Evolutionary conservation across 2,888 invertebrate species (phyloP).

Genomic region (Mesorhabditis spiculigera): DNA sequence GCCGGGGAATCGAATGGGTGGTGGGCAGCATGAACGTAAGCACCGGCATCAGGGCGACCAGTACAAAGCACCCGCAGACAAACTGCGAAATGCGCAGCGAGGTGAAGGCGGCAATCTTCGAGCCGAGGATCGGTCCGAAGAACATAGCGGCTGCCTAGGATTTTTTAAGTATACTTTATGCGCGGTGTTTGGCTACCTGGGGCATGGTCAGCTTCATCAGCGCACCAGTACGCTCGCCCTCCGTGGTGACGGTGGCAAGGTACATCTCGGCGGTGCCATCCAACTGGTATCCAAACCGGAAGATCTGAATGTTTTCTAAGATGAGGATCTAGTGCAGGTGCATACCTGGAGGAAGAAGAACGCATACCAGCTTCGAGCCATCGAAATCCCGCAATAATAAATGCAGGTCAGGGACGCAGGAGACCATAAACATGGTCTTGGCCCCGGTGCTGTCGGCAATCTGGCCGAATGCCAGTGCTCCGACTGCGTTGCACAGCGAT

Average conservation of each 20-base stretch:
- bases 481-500: slow-evolving; percentile 53
- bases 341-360: slow-evolving; percentile 55
- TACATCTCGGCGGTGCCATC: slow-evolving; percentile 58
- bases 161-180: not conserved
- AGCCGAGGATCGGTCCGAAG: slow-evolving; percentile 51
- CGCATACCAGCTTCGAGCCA: slow-evolving; percentile 43
- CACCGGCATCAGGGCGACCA: slow-evolving; percentile 46
- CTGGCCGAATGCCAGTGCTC: slow-evolving; percentile 55
- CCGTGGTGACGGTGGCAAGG: slow-evolving; percentile 56
- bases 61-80: slow-evolving; percentile 47
- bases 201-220: slow-evolving; percentile 54
- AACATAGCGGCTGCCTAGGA: slow-evolving; percentile 46
- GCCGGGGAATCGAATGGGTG: slow-evolving; percentile 55
- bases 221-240: slow-evolving; percentile 54
- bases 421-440: slow-evolving; percentile 53
- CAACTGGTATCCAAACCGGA: slow-evolving; percentile 56
- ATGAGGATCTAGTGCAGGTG: not conserved
- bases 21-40: slow-evolving; percentile 51
- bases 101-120: slow-evolving; percentile 54
- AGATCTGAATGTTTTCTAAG: slow-evolving; percentile 26
- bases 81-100: slow-evolving; percentile 45
- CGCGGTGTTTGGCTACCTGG: slow-evolving; percentile 26
- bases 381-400: slow-evolving; percentile 54
- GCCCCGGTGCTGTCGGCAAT: slow-evolving; percentile 54
- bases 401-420: slow-evolving; percentile 48